Conservation (phyloP, 2,888 invertebrate species). For the Plebejus argus region DNA sequence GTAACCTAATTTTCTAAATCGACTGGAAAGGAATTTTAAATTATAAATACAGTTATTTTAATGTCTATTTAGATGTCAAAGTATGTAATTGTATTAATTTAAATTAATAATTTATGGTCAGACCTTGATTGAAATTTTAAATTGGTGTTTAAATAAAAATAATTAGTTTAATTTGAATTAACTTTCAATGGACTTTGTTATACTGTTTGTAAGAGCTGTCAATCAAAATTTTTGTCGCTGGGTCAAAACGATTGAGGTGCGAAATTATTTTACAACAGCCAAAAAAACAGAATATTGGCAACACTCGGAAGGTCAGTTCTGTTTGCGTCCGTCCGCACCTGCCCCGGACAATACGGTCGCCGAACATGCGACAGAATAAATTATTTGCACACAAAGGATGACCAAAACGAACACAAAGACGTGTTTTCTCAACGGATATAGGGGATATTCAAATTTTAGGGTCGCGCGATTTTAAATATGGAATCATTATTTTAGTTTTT, state of each 20-base stretch:
- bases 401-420: slow-evolving; percentile 56
- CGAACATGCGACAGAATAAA: slow-evolving; percentile 67
- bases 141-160: neutral
- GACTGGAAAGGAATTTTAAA: slow-evolving; percentile 2
- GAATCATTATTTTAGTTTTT: slow-evolving; percentile 55
- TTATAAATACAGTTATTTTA: neutral
- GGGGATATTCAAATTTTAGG: slow-evolving; percentile 79
- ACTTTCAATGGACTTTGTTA: neutral
- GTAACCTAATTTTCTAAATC: slow-evolving; percentile 14
- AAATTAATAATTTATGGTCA: neutral
- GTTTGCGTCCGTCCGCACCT: slow-evolving; percentile 65
- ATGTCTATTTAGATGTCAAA: neutral
- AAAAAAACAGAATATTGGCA: slow-evolving; percentile 10
- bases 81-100: slow-evolving; percentile 1
- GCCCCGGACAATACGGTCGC: slow-evolving; percentile 68
- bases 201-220: slow-evolving; percentile 40
- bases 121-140: neutral
- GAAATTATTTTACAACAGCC: neutral
- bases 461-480: slow-evolving; percentile 65
- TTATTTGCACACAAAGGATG: slow-evolving; percentile 65
- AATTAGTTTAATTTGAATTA: neutral
- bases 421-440: slow-evolving; percentile 70
- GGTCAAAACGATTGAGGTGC: slow-evolving; percentile 19
- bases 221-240: neutral
- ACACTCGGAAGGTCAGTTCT: slow-evolving; percentile 64